Percentiles rank a stretch among this genome's conserved stretches.
Conservation (phyloP, 2,113 vertebrate species). For the Thamnophis sirtalis region DNA sequence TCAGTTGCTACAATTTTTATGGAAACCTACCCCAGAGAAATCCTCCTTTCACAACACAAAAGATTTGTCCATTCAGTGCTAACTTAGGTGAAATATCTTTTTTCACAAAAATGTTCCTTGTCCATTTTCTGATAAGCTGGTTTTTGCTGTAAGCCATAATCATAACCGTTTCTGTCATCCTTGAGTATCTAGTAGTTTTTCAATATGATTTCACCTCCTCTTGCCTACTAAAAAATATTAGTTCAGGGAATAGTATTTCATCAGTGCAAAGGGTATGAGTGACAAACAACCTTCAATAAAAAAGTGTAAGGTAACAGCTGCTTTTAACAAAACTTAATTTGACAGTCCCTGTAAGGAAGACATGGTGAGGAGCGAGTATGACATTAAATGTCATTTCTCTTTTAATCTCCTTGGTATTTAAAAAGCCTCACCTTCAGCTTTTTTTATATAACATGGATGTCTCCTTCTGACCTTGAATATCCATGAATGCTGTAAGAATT, state of each 20-base stretch:
- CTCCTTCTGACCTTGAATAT: constrained; percentile 12
- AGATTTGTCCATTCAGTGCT: constrained; percentile 48
- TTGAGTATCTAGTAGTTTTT: constrained; percentile 22
- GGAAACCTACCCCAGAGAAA: constrained; percentile 52
- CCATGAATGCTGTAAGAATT: neutral
- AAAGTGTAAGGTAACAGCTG: constrained; percentile 7
- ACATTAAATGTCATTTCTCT: constrained; percentile 1
- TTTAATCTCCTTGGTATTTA: constrained; percentile 15
- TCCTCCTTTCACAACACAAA: constrained; percentile 39
- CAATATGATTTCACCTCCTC: constrained; percentile 39
- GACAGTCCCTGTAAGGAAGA: constrained; percentile 9
- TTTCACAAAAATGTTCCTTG: constrained; percentile 44
- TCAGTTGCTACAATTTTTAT: constrained; percentile 61
- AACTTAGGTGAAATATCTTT: constrained; percentile 56
- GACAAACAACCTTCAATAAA: constrained; percentile 21
- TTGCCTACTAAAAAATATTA: constrained; percentile 1
- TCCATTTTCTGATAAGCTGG: constrained; percentile 45
- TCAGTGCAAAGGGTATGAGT: neutral
- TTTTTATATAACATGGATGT: neutral
- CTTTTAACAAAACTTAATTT: constrained; percentile 41
- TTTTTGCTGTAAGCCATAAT: constrained; percentile 38
- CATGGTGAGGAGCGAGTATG: neutral
- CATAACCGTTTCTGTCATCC: constrained; percentile 31
- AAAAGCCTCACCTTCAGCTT: constrained; percentile 9
- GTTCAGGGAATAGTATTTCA: constrained; percentile 29